phyloP scores from a whole-genome alignment of 2,797 vertebrate genomes.

The Enteromius afrohamiltoni region DNA sequence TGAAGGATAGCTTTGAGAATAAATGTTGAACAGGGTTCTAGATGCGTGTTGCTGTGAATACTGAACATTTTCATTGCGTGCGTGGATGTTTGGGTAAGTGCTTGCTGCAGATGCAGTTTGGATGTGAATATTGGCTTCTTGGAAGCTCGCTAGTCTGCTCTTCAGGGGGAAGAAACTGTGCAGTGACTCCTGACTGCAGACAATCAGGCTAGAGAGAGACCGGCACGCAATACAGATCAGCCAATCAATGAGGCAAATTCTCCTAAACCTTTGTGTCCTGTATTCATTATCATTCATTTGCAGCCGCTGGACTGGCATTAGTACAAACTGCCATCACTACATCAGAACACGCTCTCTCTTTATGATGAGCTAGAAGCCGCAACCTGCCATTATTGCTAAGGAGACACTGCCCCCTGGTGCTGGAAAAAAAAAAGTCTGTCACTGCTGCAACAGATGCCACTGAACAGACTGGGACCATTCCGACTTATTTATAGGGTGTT shows the following conservation, averaged over 20 bases:
- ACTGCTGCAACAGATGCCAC: constrained; percentile 55
- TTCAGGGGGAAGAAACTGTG: constrained; percentile 16
- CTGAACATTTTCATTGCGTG: constrained; percentile 10
- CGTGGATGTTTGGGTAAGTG: constrained; percentile 6
- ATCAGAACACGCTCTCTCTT: constrained; percentile 78
- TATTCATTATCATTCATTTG: constrained; percentile 71
- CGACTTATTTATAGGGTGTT: constrained; percentile 28
- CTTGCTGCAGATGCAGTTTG: constrained; percentile 28
- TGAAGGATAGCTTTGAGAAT: constrained; percentile 1
- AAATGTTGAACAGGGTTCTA: constrained; percentile 70
- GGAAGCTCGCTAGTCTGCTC: constrained; percentile 15
- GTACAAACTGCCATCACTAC: constrained; percentile 72
- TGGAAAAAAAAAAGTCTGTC: constrained; percentile 8
- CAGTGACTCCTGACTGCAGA: constrained; percentile 37
- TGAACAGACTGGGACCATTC: constrained; percentile 38
- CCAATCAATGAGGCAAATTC: constrained; percentile 47
- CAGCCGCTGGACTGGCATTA: constrained; percentile 76
- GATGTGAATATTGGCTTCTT: constrained; percentile 26
- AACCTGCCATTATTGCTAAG: constrained; percentile 22
- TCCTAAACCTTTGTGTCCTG: constrained; percentile 45
- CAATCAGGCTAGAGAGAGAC: constrained; percentile 37
- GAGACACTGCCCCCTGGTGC: constrained; percentile 80
- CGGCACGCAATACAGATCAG: constrained; percentile 34
- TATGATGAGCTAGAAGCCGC: background rate
- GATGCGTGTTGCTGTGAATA: constrained; percentile 43